Base-by-base conservation (phyloP, 1,140 invertebrate genomes). In the Sitodiplosis mosellana region DNA sequence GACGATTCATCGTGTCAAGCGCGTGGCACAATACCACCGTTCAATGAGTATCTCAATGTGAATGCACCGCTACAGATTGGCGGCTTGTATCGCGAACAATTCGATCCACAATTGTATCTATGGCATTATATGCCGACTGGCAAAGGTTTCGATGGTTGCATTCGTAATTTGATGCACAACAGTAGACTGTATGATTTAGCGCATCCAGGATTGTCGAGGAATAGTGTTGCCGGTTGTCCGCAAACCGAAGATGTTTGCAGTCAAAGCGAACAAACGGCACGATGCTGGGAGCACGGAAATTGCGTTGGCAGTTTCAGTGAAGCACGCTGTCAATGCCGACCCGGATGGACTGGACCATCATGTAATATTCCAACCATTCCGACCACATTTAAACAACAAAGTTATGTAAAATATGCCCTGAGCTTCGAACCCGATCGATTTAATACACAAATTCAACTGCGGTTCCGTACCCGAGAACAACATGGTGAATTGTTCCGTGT, bases 41-140 rank as follows among this genome's bases (percentile, higher is more conserved):
- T 95, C 66, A 94, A 93, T 63, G 89, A 94, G 64, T 96, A 92
- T 58, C 70, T 98, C 2, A 97, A 98, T 69, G 89, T 97, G 0
- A 95, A 96, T 67, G 80, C 88, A 0, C 89, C 92, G 0, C 69
- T 97, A 20, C 91, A 97, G 70, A 73, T 98, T 42, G 92, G 92
- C 34, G 93, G 93, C 2, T 65, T 89, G 2, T 83, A 87, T 57
- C 78, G 88, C 15, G 83, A 88, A 55, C 80, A 84, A 53, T 85
- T 87, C 52, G 87, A 91, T 55, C 84, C 83, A 1, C 78, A 78
- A 10, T 77, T 83, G 46, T 92, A 88, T 59, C 78, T 81, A 53
- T 89, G 82, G 83, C 80, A 82, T 54, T 81, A 81, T 54, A 84
- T 89, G 72, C 87, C 87, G 5, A 76, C 80, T 37, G 84, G 80